phyloP scores from a whole-genome alignment of 1,140 invertebrate genomes.

The Dolichoris vasculosae region DNA sequence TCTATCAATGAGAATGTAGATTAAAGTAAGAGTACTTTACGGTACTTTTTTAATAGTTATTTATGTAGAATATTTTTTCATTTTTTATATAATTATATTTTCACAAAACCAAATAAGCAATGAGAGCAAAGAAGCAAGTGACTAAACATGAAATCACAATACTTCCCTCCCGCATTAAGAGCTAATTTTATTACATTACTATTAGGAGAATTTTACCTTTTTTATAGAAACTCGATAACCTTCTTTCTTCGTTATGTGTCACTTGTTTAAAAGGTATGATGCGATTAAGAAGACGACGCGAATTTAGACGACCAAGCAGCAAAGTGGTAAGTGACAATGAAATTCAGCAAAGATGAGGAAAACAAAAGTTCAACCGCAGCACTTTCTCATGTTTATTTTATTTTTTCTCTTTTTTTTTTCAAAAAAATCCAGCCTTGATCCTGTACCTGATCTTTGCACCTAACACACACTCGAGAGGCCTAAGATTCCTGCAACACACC shows the following conservation, averaged over 20 bases:
- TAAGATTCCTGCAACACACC: conserved; percentile 68
- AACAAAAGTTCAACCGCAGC: conserved; percentile 60
- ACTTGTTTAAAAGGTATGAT: conserved; percentile 65
- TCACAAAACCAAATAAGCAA: conserved; percentile 45
- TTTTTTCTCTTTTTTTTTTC: conserved; percentile 47
- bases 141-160: conserved; percentile 61
- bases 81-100: conserved; percentile 33
- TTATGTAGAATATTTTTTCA: conserved; percentile 17
- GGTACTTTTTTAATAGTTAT: conserved; percentile 29
- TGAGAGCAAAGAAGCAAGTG: conserved; percentile 54
- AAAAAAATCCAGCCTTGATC: conserved; percentile 54
- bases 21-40: conserved; percentile 12
- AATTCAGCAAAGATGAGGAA: conserved; percentile 64
- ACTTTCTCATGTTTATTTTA: conserved; percentile 53
- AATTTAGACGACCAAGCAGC: conserved; percentile 63
- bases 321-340: conserved; percentile 63
- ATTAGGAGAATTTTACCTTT: conserved; percentile 65
- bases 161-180: conserved; percentile 62
- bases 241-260: conserved; percentile 60
- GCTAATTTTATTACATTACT: conserved; percentile 68
- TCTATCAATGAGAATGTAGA: conserved; percentile 24
- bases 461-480: conserved; percentile 64
- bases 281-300: conserved; percentile 63
- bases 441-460: conserved; percentile 59
- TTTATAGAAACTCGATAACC: conserved; percentile 62